These are phyloP conservation scores for Petrocephalus sullivani DNA, from an alignment of 2,797 vertebrate species.

Conservation along the genomic window DNA sequence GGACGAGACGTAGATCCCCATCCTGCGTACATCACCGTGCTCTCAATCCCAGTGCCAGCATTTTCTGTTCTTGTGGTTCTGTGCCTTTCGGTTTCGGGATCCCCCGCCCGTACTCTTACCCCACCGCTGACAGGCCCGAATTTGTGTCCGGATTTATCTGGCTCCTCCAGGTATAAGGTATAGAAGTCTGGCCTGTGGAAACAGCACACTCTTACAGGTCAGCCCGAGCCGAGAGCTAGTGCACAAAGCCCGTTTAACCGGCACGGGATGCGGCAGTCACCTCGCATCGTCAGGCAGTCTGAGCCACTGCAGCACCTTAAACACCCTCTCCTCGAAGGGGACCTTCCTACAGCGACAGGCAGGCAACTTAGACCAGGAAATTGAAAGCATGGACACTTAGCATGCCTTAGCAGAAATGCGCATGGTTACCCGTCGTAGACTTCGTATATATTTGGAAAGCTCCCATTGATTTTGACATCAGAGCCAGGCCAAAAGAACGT, in stretches of 20 bases:
- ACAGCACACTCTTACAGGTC: not conserved
- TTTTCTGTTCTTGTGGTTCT: not conserved
- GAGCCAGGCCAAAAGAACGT: conserved; percentile 73
- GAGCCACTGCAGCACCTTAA: conserved; percentile 61
- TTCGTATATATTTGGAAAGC: conserved; percentile 54
- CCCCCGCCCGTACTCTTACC: conserved; percentile 63
- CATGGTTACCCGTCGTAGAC: conserved; percentile 54
- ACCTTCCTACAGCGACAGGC: conserved; percentile 41
- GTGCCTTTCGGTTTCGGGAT: not conserved
- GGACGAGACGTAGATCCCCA: not conserved
- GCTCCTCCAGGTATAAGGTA: conserved; percentile 95
- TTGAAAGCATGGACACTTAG: not conserved
- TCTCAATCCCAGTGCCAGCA: not conserved
- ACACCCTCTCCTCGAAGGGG: conserved; percentile 62
- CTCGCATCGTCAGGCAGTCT: conserved; percentile 55
- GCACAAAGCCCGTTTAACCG: not conserved
- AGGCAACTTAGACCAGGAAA: not conserved
- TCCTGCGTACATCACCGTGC: not conserved
- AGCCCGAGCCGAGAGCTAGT: not conserved
- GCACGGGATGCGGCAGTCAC: conserved; percentile 28
- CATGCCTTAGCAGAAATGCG: not conserved
- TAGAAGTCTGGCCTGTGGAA: conserved; percentile 84
- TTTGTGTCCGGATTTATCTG: conserved; percentile 84
- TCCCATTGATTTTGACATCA: conserved; percentile 64
- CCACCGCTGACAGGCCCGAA: conserved; percentile 81